Base-by-base conservation (phyloP, 2,113 vertebrate species). In the Engraulis encrasicolus region DNA sequence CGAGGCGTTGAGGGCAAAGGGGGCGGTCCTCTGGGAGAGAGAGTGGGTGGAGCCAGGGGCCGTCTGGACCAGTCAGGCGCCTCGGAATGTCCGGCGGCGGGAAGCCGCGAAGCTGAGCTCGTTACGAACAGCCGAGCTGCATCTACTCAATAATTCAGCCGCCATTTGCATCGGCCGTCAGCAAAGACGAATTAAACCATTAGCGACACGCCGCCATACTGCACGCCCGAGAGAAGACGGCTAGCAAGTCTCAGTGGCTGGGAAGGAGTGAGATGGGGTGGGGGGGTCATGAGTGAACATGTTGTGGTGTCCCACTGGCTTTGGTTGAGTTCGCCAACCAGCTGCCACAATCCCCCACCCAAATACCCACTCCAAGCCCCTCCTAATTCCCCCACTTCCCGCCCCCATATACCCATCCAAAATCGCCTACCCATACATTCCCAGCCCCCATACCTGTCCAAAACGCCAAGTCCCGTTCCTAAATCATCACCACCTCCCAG, bases 91-190 rank as follows among this genome's bases (percentile, higher is more conserved):
- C 61, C 61, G 17, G 27, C 61, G 23, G 23, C 27, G 58, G 58
- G 52, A n/a, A 61, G 12, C 54, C 20, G 6, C 19, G n/a, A 45
- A 9, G 40, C 40, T 5, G 40, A 3, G 23, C 58, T 31, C 58
- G 9, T 31, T 66, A 11, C 14, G 31, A 66, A 66, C 58, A 66
- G 58, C 27, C 6, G 61, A 66, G 58, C 27, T 2, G 61, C 61
- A 71, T 71, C 61, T 71, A 23, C 61, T 71, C 61, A 31, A 71
- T 71, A 71, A 71, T 71, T 71, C 58, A 66, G n/a, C n/a, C n/a
- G n/a, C 5, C 58, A 66, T 66, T 71, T 34, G 61, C 27, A 34
- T 71, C 27, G 27, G 61, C 61, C 61, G 61, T 12, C 61, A 71
- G 11, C 2, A 27, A 71, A 34, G 61, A 71, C 31, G 1, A 27